Percentiles rank a stretch among this genome's conserved stretches.
phyloP scores from a whole-genome alignment of 2,888 invertebrate species.

The Epsilonema sp. region DNA sequence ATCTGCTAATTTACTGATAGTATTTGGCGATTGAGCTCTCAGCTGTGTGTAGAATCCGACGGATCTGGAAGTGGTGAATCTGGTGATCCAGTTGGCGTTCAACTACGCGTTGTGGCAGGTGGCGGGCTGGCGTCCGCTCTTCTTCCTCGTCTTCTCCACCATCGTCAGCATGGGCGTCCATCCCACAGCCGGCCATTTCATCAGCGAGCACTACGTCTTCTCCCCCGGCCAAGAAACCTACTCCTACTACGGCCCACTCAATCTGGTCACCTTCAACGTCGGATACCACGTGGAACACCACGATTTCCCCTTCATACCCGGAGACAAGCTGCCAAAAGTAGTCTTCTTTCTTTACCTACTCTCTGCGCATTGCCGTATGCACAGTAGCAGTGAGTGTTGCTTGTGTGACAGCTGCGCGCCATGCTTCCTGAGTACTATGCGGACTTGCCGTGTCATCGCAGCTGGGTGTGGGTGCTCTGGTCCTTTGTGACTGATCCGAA shows the following conservation, averaged over 20 bases:
- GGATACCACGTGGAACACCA: conserved; percentile 97
- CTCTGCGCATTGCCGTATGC: no score
- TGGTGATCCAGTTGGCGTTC: conserved; percentile 61
- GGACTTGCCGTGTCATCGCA: conserved; percentile 70
- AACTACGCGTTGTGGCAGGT: conserved; percentile 55
- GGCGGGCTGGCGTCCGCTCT: conserved; percentile 55
- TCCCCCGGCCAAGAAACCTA: conserved; percentile 62
- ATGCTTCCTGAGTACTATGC: conserved; percentile 91
- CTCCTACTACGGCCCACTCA: conserved; percentile 85
- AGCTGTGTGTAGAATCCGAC: conserved; percentile 54
- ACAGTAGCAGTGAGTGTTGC: no score
- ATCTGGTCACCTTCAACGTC: conserved; percentile 87
- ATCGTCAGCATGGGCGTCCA: conserved; percentile 84
- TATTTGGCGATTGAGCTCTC: no score
- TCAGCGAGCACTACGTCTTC: conserved; percentile 98
- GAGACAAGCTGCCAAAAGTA: conserved; percentile 68
- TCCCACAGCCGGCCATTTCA: conserved; percentile 94
- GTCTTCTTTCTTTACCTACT: no score
- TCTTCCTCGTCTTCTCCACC: conserved; percentile 60
- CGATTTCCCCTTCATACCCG: conserved; percentile 89
- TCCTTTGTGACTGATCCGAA: conserved; percentile 86
- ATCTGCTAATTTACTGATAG: no score
- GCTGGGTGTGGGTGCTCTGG: conserved; percentile 72
- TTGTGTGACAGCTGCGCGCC: conserved; percentile 70
- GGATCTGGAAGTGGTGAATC: conserved; percentile 57